These are phyloP conservation scores for Punctoribates punctum DNA, from an alignment of 2,888 invertebrate genomes.

Conservation along the genomic window DNA sequence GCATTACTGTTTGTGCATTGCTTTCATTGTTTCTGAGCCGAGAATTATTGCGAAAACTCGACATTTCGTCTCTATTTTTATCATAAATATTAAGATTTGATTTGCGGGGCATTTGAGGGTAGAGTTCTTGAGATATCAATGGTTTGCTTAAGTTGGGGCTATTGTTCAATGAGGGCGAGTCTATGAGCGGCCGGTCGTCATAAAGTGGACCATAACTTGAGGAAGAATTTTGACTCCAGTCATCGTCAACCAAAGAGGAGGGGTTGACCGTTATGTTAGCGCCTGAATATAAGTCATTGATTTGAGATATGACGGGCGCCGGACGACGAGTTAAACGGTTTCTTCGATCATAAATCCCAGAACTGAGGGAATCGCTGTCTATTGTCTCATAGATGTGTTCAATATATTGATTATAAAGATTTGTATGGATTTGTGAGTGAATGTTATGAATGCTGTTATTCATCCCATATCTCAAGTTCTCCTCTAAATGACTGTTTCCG, in stretches of 20 bases:
- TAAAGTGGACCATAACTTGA: conserved; percentile 47
- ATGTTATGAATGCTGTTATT: not conserved
- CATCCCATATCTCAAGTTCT: conserved; percentile 4
- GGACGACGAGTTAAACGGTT: conserved; percentile 43
- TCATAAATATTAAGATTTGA: conserved; percentile 41
- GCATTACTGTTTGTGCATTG: not conserved
- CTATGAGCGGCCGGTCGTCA: conserved; percentile 46
- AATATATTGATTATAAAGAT: conserved; percentile 56
- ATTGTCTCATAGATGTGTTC: conserved; percentile 49
- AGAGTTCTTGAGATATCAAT: conserved; percentile 20
- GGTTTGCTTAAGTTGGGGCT: conserved; percentile 15
- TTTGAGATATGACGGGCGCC: conserved; percentile 24
- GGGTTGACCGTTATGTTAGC: conserved; percentile 24
- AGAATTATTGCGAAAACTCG: not conserved
- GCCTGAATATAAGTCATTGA: conserved; percentile 38
- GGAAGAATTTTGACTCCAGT: conserved; percentile 48
- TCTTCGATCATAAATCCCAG: conserved; percentile 39
- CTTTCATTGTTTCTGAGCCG: not conserved
- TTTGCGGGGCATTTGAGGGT: conserved; percentile 18
- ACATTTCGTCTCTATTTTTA: conserved; percentile 18
- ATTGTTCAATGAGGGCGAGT: not conserved
- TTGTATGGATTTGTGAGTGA: not conserved
- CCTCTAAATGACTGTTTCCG: not conserved
- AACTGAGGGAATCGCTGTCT: conserved; percentile 47
- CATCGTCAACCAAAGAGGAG: conserved; percentile 37